Percentiles rank a stretch among this genome's conserved stretches.
phyloP scores from a whole-genome alignment of 2,888 invertebrate genomes.

The Tipula unca region DNA sequence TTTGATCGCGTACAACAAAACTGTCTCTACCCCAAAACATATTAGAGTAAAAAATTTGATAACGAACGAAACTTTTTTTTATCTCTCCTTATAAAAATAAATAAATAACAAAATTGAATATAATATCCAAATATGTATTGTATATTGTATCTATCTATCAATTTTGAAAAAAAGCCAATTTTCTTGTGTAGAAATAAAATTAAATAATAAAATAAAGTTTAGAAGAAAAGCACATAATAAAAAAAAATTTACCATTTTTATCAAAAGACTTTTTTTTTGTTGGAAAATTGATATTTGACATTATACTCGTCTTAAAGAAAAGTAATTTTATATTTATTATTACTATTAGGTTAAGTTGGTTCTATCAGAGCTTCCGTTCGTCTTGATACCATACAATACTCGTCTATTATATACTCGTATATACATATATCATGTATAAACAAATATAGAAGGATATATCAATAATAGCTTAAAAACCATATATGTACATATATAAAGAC shows the following conservation, averaged over 20 bases:
- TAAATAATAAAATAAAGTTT: not conserved
- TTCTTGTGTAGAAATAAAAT: not conserved
- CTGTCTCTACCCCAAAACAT: too few relatives aligned
- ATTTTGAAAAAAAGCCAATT: not conserved
- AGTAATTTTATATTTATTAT: not conserved
- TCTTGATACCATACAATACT: too few relatives aligned
- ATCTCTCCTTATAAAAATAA: not conserved
- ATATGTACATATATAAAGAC: not conserved
- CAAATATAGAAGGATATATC: not conserved
- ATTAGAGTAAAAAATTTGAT: too few relatives aligned
- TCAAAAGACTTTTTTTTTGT: not conserved
- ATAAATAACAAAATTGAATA: not conserved
- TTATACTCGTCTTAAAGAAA: not conserved
- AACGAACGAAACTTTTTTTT: not conserved
- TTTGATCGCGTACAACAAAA: too few relatives aligned
- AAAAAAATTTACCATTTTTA: not conserved
- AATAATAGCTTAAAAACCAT: not conserved
- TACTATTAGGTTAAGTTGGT: not conserved
- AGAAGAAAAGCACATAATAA: not conserved
- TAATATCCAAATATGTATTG: not conserved
- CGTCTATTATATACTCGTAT: not conserved
- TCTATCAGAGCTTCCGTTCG: not conserved
- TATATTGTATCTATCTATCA: not conserved
- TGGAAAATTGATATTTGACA: conserved; percentile 3
- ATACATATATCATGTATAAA: not conserved